Evolutionary conservation across 2,888 invertebrate genomes (phyloP), one percentile per base, ranked within the genome.

Genomic region (Cerastoderma edule): DNA sequence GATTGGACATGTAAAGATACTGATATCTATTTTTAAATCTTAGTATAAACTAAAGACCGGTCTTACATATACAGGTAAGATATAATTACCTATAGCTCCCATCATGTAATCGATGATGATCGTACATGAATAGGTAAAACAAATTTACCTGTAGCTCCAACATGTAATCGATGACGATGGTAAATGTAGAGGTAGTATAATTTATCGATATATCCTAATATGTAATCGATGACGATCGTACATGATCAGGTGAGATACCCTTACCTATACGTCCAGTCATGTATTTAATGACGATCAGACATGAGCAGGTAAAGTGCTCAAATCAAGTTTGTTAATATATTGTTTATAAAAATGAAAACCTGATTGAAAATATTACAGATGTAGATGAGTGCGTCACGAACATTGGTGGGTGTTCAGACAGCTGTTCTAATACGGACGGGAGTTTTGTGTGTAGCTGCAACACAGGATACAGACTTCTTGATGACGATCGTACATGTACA

Each of bases 381-480:
- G 16, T 39, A 39, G 39, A 48, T 19, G n/a, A 48, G n/a, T 19
- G 48, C 4, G 22, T 19, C n/a, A 19, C 22, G 10, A 19, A 48
- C 22, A 48, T 5, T 10, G 57, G 63, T 32, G 56, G 44, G 32
- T 75, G 70, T 66, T 48, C 57, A n/a, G 48, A 70, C 16, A 30
- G 48, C 19, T 70, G 75, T 57, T 60, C 39, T 0, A 70, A 70
- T 19, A 65, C 48, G 13, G 57, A 35, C 3, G 74, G 74, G 10
- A 30, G 44, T 22, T 74, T 57, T 44, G 22, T 22, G 1, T 74
- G 69, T 54, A 46, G 33, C 6, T 74, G 74, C 65, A 28, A 60
- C 4, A n/a, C 22, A 19, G 72, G 72, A 16, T 72, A 50, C n/a
- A 33, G 8, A 27, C 48, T 67, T 16, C 27, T 28, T 13, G 32